These are phyloP conservation scores for Trichacis sp. DNA, from an alignment of 2,888 invertebrate species.

Conservation along the genomic window DNA sequence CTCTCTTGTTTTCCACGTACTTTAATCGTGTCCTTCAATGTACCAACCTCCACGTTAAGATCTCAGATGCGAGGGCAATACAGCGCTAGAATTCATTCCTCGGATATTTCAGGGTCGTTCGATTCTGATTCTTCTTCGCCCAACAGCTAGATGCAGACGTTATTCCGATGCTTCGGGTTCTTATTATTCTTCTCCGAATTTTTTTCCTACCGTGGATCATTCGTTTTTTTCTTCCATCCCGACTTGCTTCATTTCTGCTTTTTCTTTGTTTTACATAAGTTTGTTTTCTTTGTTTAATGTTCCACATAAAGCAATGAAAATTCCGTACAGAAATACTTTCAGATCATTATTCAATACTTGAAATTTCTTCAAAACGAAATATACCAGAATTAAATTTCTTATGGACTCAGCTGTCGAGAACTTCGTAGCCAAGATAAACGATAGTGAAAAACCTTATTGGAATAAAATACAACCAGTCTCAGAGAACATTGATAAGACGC, in stretches of 20 bases:
- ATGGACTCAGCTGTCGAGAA: no score
- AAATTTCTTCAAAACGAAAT: no score
- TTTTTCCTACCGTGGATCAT: neutral
- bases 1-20: constrained; percentile 13
- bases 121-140: constrained; percentile 8
- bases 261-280: neutral
- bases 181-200: neutral
- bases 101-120: constrained; percentile 15
- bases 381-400: no score
- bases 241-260: neutral
- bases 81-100: constrained; percentile 18
- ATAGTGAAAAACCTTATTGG: no score
- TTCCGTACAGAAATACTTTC: no score
- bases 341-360: no score
- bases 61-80: constrained; percentile 9
- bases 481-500: no score
- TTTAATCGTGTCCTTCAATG: constrained; percentile 16
- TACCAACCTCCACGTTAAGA: constrained; percentile 9
- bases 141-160: constrained; percentile 5
- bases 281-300: neutral
- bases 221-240: neutral
- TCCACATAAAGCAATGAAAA: neutral
- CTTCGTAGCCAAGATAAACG: no score
- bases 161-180: neutral
- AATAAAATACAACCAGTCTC: no score